Percentiles rank a stretch among this genome's conserved stretches.
Evolutionary conservation across 2,113 vertebrate genomes (phyloP).

Genomic region (Gavia stellata): DNA sequence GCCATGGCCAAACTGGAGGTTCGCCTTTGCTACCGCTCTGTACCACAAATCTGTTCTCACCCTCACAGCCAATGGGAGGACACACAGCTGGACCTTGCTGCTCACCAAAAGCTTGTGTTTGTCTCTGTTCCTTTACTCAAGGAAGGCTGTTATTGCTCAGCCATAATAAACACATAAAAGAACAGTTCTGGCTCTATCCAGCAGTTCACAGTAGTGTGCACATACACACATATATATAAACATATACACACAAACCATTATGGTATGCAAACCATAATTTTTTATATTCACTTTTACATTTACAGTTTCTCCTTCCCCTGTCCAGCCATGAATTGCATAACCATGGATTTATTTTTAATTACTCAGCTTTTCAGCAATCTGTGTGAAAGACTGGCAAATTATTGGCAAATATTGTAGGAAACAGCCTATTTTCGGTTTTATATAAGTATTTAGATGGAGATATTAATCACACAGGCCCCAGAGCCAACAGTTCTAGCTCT

Average conservation of each 20-base stretch:
- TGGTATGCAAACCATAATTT: not conserved
- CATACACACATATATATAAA: not conserved
- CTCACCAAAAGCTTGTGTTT: not conserved
- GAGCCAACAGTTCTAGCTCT: not conserved
- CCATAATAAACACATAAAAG: not conserved
- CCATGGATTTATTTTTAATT: not conserved
- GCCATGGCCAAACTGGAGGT: too few relatives aligned
- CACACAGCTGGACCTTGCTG: accelerated
- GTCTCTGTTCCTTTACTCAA: not conserved
- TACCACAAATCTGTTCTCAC: not conserved
- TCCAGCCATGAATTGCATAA: not conserved
- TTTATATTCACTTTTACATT: not conserved
- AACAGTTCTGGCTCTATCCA: not conserved
- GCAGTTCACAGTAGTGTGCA: not conserved
- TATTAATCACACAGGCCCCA: not conserved
- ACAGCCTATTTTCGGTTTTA: not conserved
- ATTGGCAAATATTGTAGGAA: not conserved
- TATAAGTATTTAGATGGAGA: not conserved
- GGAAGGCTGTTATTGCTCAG: not conserved
- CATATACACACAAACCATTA: not conserved
- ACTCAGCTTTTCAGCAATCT: not conserved
- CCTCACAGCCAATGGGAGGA: accelerated
- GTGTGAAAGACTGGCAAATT: not conserved
- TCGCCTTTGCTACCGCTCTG: not conserved
- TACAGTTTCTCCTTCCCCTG: not conserved